Evolutionary conservation across 2,113 vertebrate genomes (phyloP), one percentile per base, ranked within the genome.

Genomic region (Cervus canadensis): DNA sequence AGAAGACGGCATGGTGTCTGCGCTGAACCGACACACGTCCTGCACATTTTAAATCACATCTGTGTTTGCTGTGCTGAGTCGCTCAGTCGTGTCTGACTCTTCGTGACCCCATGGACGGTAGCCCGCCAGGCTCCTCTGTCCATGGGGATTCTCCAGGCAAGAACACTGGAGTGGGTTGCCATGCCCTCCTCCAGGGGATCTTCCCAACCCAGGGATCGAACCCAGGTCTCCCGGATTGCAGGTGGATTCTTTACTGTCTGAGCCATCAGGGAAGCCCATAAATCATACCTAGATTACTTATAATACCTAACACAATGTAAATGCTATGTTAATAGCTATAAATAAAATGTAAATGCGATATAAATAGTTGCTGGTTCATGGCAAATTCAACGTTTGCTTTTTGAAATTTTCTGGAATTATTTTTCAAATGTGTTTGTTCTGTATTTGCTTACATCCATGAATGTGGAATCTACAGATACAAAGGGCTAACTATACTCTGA

Each of bases 81-180:
- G 1, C 9, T 71, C n/a, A 71, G 19, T 71, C 67, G 0, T 36
- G n/a, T 23, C 67, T 23, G n/a, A 36, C 67, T 71, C 67, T 67
- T n/a, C 36, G 9, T 0, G 1, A 23, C n/a, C n/a, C n/a, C 17
- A 21, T 5, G 64, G n/a, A 36, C 64, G 23, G n/a, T 1, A 71
- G 64, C n/a, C 64, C 4, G 0, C 64, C 64, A 71, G 64, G 64
- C 64, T 71, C 17, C n/a, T 71, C 64, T 36, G 64, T 36, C n/a
- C 64, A 71, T 21, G 17, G 33, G 33, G 21, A 36, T 71, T 71
- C 64, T 71, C 64, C 64, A 71, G 64, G n/a, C 64, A 10, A 36
- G n/a, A 71, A 71, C 11, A 36, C n/a, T n/a, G 64, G 64, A 71
- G n/a, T 71, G 17, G 9, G n/a, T 71, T 11, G 64, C n/a, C 64